Conservation (phyloP, 2,113 vertebrate species). For the Tringa solitaria region DNA sequence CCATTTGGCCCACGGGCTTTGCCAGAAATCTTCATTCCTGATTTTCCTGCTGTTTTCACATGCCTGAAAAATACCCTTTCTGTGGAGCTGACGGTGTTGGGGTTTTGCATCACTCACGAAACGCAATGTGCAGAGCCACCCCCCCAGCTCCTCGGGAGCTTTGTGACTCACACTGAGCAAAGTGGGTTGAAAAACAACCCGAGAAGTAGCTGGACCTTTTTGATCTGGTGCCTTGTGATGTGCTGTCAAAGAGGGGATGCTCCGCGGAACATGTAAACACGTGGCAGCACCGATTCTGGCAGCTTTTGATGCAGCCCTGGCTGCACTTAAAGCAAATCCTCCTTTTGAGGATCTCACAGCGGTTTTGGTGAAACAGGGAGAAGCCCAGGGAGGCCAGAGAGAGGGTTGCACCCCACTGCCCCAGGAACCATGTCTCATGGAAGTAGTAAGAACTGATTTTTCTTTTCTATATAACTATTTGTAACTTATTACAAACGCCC, state of each 20-base stretch:
- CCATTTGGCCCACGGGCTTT: background rate
- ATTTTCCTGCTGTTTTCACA: background rate
- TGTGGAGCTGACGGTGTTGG: background rate
- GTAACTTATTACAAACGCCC: background rate
- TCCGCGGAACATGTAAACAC: background rate
- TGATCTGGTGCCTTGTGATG: background rate
- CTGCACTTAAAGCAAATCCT: background rate
- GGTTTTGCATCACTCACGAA: background rate
- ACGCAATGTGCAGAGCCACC: background rate
- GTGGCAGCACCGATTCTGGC: background rate
- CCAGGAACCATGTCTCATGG: rapidly evolving
- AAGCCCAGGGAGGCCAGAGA: background rate
- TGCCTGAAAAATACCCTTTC: background rate
- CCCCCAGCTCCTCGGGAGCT: background rate
- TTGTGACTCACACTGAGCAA: background rate
- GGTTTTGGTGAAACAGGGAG: background rate
- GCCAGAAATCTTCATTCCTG: background rate
- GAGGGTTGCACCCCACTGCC: background rate
- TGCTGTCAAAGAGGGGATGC: background rate
- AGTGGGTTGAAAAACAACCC: background rate
- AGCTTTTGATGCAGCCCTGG: background rate
- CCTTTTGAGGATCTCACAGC: background rate
- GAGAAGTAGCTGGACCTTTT: background rate
- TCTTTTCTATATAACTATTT: background rate
- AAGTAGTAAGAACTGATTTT: background rate